Evolutionary conservation across 2,113 vertebrate genomes (phyloP), one percentile per base, ranked within the genome.

Genomic region (Pagrus major): DNA sequence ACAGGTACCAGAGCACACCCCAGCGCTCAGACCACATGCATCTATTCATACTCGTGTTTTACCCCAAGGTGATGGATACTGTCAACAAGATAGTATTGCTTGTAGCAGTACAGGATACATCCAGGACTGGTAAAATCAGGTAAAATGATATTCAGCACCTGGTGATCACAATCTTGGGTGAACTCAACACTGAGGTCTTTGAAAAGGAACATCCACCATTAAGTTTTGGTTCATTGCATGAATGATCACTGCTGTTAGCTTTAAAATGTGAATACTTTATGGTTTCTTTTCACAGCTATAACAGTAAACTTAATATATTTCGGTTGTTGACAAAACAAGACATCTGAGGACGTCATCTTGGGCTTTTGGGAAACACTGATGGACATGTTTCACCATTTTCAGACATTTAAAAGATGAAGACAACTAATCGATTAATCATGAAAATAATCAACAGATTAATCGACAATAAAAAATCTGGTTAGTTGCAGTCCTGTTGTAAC

Each of bases 11-110:
- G 39, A 29, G n/a, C 46, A 71, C 59, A 76, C 14, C 18, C 58
- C 44, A 29, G 46, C 76, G 67, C 76, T 87, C 65, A 83, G 4
- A 49, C 41, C 42, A 52, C 47, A 47, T 59, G 16, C 44, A 18
- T 41, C 10, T 76, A 18, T 65, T 69, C 0, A 52, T 49, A 9
- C 37, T 25, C 1, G 1, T 35, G 23, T 71, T 60, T 70, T 51
- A 64, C 16, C 18, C 20, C 1, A 60, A 55, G 10, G 3, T 8
- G 25, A 60, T 31, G 42, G 27, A 0, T 16, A 12, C 25, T 54
- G 42, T 20, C n/a, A 64, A 25, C 21, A 7, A 31, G 39, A 20
- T 2, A 52, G 33, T 21, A 25, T n/a, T 46, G 31, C 60, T 18
- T 46, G 20, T 70, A 2, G n/a, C 18, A 37, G 25, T 8, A 2